Evolutionary conservation across 2,797 vertebrate species (phyloP).

Genomic region (Acrocephalus scirpaceus): DNA sequence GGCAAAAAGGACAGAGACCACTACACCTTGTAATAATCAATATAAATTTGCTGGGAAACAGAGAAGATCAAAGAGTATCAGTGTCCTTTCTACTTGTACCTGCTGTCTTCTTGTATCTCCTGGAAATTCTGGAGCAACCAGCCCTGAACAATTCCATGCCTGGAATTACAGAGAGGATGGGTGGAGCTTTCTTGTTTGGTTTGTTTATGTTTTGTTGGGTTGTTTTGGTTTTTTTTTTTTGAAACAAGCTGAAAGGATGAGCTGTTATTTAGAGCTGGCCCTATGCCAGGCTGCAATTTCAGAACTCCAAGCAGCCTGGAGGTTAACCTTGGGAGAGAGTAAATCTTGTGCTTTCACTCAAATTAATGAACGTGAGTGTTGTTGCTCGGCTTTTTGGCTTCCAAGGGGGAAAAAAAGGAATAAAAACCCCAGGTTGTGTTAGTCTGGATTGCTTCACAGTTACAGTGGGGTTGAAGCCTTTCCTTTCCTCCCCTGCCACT

Average conservation of each 20-base stretch:
- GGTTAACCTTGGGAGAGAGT: not conserved
- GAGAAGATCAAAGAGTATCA: not conserved
- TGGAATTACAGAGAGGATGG: not conserved
- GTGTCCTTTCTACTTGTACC: not conserved
- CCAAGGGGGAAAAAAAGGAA: too few species aligned
- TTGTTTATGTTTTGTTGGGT: not conserved
- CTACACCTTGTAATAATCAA: not conserved
- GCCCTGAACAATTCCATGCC: not conserved
- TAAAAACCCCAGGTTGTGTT: accelerated
- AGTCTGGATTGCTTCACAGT: not conserved
- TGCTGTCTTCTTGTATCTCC: accelerated
- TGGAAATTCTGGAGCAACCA: not conserved
- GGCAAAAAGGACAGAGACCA: not conserved
- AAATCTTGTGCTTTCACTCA: not conserved
- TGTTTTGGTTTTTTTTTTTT: not conserved
- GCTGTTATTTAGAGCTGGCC: not conserved
- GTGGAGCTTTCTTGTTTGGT: not conserved
- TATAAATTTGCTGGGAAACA: not conserved
- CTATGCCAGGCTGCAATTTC: not conserved
- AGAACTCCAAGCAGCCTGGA: not conserved
- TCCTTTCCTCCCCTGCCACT: not conserved
- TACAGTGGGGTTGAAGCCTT: not conserved
- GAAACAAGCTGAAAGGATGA: slow-evolving; percentile 13
- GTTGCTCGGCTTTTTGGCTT: not conserved
- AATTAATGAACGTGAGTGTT: not conserved